Evolutionary conservation across 2,797 vertebrate species (phyloP).

Genomic region (Buceros bicornis): DNA sequence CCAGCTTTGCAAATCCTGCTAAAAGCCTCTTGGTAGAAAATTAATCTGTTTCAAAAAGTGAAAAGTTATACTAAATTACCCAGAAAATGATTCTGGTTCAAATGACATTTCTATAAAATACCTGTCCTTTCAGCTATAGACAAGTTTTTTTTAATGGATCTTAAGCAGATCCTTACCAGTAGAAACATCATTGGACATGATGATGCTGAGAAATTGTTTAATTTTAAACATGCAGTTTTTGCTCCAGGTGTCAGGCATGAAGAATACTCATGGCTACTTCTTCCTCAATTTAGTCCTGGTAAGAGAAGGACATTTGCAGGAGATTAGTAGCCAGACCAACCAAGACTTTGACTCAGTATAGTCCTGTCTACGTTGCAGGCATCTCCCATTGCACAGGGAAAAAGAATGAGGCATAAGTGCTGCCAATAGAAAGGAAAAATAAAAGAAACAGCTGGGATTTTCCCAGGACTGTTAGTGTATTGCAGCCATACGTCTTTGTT

Average conservation of each 20-base stretch:
- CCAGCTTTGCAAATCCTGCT: conserved; percentile 4
- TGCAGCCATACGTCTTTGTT: neutral
- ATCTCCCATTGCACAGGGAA: neutral
- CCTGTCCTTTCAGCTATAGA: neutral
- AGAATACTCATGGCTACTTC: neutral
- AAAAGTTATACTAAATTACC: neutral
- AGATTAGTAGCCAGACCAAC: neutral
- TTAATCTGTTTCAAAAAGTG: neutral
- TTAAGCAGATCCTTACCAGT: neutral
- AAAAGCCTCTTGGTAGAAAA: neutral
- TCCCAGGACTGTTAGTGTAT: neutral
- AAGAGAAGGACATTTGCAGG: neutral
- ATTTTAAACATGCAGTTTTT: neutral
- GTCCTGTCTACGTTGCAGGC: neutral
- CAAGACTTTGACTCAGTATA: neutral
- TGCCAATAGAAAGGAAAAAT: neutral
- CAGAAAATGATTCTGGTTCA: neutral
- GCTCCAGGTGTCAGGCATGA: neutral
- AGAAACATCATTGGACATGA: fast-evolving
- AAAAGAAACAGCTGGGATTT: neutral
- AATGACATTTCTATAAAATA: neutral
- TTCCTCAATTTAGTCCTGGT: fast-evolving
- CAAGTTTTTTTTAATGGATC: neutral
- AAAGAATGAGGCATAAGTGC: neutral
- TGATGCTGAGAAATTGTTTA: neutral